Evolutionary conservation across 2,888 invertebrate genomes (phyloP), one percentile per base, ranked within the genome.

Genomic region (Ctena decussata): DNA sequence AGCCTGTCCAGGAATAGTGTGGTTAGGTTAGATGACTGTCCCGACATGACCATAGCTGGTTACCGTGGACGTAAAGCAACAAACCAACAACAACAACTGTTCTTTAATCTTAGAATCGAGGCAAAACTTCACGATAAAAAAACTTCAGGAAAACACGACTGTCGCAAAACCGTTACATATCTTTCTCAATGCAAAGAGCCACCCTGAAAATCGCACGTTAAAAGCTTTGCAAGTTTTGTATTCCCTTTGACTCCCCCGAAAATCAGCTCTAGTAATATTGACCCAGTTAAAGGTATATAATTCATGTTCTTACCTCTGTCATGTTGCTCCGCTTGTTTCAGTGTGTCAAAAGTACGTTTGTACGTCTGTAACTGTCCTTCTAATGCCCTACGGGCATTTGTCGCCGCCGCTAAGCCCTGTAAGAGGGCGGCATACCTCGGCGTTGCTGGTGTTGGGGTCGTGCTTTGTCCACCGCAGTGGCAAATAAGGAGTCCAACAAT

Each of bases 371-470:
- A 44, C 49, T 70, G 70, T 30, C 60, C 53, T 35, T 83, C 70
- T 30, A 88, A 53, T 3, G 81, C 70, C 21, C 71, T 65, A 0
- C 88, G 88, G 18, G 79, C 82, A 49, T 76, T 72, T 1, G 84
- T 80, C 24, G 85, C 84, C 1, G 71, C 41, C 15, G 79, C 79
- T 32, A 88, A 70, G 57, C 81, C 79, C 11, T 79, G 53, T 41
- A 87, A 74, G 6, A 87, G 53, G 39, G 77, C 71, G 11, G 84
- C 76, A 49, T 87, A 87, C 8, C 84, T 70, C 11, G 83, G 37
- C 0, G 80, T 27, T 3, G 39, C 65, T 21, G 44, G 32, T n/a
- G 74, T 32, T 39, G 77, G 65, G 3, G 39, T 32, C 24, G 60
- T 57, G n/a, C n/a, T n/a, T n/a, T n/a, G n/a, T n/a, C n/a, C n/a